phyloP scores from a whole-genome alignment of 1,140 invertebrate genomes.

The Bombus confusus region DNA sequence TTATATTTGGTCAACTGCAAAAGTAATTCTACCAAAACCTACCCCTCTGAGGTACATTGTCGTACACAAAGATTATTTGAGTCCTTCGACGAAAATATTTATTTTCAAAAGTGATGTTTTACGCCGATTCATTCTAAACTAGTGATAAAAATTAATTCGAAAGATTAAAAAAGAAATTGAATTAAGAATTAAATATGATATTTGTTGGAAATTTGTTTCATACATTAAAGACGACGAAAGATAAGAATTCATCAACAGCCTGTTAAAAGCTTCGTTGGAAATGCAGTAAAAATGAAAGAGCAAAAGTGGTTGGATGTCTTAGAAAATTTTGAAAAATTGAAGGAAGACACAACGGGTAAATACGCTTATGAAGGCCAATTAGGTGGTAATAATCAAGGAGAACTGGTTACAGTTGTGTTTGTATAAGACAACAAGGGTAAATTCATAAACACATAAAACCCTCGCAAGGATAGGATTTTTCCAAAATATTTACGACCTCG shows the following conservation, averaged over 20 bases:
- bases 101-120: no score
- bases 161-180: no score
- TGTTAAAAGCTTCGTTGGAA: no score
- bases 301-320: no score
- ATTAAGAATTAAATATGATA: no score
- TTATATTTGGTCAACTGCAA: background rate
- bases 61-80: background rate
- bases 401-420: background rate
- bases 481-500: constrained; percentile 9
- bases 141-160: no score
- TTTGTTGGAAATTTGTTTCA: no score
- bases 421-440: background rate
- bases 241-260: no score
- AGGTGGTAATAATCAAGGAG: background rate
- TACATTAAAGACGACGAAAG: no score
- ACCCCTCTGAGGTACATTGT: background rate
- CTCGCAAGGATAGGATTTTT: background rate
- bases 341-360: no score
- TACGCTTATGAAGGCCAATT: background rate
- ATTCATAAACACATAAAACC: constrained; percentile 28
- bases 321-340: background rate
- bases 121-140: no score
- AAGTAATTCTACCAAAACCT: constrained; percentile 15
- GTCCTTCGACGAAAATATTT: background rate
- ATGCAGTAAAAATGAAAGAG: no score